A percentile compares a stretch with the other conserved stretches of the same genome.
phyloP scores from a whole-genome alignment of 30 jellyfish, hydroid and myxozoan genomes.

The Pseudorhiza aurosa region DNA sequence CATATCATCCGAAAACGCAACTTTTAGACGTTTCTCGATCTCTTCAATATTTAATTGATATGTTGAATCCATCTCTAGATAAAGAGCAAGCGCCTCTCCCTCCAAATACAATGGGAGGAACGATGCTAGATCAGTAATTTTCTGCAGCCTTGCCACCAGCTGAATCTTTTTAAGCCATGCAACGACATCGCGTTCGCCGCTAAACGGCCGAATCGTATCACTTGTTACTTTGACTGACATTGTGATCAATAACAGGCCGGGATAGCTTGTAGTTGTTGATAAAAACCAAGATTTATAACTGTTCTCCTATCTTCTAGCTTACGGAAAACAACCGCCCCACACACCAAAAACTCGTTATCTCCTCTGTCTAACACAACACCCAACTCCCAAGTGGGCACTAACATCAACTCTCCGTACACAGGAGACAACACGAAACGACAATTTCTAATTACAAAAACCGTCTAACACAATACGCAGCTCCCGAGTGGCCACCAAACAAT shows the following conservation, averaged over 20 bases:
- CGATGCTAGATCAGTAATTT: constrained; percentile 23
- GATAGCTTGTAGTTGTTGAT: constrained; percentile 8
- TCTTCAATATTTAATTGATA: neutral
- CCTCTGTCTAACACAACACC: too few relatives aligned
- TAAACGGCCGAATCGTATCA: constrained; percentile 9
- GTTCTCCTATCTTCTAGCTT: too few relatives aligned
- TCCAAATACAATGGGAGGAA: constrained; percentile 26
- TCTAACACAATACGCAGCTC: too few relatives aligned
- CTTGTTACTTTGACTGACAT: neutral
- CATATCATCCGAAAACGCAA: constrained; percentile 12
- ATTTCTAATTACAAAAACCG: too few relatives aligned
- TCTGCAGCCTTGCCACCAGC: constrained; percentile 26
- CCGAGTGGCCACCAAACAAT: too few relatives aligned
- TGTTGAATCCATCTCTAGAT: constrained; percentile 3
- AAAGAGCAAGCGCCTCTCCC: constrained; percentile 47
- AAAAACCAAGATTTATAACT: too few relatives aligned
- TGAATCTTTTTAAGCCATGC: constrained; percentile 31
- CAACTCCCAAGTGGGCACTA: too few relatives aligned
- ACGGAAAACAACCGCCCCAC: too few relatives aligned
- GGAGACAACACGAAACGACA: too few relatives aligned
- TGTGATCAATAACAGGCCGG: neutral
- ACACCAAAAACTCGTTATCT: too few relatives aligned
- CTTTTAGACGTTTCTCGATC: neutral
- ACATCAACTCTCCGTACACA: too few relatives aligned
- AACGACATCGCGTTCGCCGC: constrained; percentile 12